Evolutionary conservation across 1,140 invertebrate species (phyloP).

Genomic region (Caerostris darwini): DNA sequence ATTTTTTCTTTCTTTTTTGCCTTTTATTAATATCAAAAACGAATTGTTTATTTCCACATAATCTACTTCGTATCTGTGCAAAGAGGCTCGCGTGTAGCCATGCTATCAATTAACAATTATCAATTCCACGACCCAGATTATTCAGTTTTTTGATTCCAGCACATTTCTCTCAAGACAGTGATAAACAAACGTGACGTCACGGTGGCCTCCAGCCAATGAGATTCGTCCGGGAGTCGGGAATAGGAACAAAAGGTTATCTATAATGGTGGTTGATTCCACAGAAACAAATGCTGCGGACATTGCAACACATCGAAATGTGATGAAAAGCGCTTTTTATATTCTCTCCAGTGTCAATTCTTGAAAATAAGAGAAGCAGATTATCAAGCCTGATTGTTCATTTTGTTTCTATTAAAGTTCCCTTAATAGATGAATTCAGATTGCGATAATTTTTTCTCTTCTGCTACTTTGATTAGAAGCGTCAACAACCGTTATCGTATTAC

Average conservation of each 20-base stretch:
- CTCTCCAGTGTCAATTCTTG: constrained; percentile 26
- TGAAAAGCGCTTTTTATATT: constrained; percentile 46
- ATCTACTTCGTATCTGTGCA: not conserved
- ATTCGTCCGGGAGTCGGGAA: not conserved
- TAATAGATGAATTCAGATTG: not conserved
- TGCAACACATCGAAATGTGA: constrained; percentile 32
- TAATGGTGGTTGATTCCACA: not conserved
- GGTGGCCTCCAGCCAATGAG: not conserved
- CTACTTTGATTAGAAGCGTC: not conserved
- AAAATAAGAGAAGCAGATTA: constrained; percentile 13
- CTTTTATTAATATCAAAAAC: not conserved
- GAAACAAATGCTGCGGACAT: constrained; percentile 50
- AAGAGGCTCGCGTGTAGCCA: constrained; percentile 13
- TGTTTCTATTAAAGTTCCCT: not conserved
- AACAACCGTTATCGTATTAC: constrained; percentile 7
- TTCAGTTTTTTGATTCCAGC: constrained; percentile 22
- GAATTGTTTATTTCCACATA: constrained; percentile 22
- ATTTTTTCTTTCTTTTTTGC: not conserved
- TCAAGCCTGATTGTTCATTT: constrained; percentile 3
- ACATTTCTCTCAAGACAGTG: constrained; percentile 30
- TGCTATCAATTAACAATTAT: constrained; percentile 60
- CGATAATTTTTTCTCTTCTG: not conserved
- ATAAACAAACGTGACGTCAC: constrained; percentile 58
- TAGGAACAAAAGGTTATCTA: constrained; percentile 57
- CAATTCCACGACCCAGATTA: constrained; percentile 43